phyloP scores from a whole-genome alignment of 2,888 invertebrate genomes.

The Pilophorus perplexus region DNA sequence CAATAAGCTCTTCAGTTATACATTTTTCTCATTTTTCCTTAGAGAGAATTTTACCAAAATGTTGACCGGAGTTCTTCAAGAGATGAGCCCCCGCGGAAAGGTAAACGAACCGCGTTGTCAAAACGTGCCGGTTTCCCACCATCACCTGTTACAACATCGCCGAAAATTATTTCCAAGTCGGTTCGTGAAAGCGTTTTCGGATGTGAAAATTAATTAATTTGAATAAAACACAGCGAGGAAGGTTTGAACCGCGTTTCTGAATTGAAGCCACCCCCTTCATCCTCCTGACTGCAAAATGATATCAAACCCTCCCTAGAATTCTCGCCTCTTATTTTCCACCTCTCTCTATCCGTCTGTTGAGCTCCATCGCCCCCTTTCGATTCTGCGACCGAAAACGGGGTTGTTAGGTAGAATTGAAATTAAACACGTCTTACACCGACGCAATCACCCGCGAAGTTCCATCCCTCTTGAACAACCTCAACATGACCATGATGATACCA shows the following conservation, averaged over 20 bases:
- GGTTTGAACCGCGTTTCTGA: background rate
- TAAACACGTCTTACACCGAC: background rate
- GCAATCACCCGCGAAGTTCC: no score
- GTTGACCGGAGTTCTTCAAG: no score
- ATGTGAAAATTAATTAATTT: slow-evolving; percentile 6
- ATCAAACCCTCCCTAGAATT: background rate
- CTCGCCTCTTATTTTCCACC: background rate
- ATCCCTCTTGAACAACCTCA: no score
- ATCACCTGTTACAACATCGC: background rate
- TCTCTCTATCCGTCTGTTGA: background rate
- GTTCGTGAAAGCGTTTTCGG: background rate
- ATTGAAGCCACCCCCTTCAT: background rate
- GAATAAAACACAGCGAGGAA: background rate
- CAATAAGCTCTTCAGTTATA: no score
- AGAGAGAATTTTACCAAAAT: no score
- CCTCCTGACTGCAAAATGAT: background rate
- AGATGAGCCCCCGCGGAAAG: no score
- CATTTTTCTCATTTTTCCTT: no score
- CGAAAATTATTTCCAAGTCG: slow-evolving; percentile 1
- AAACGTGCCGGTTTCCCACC: background rate
- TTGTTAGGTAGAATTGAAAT: no score
- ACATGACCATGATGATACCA: no score
- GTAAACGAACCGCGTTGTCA: background rate
- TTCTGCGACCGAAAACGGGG: background rate
- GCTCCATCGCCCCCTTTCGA: background rate